These are phyloP conservation scores for Microctonus hyperodae DNA, from an alignment of 2,888 invertebrate species.

Conservation along the genomic window DNA sequence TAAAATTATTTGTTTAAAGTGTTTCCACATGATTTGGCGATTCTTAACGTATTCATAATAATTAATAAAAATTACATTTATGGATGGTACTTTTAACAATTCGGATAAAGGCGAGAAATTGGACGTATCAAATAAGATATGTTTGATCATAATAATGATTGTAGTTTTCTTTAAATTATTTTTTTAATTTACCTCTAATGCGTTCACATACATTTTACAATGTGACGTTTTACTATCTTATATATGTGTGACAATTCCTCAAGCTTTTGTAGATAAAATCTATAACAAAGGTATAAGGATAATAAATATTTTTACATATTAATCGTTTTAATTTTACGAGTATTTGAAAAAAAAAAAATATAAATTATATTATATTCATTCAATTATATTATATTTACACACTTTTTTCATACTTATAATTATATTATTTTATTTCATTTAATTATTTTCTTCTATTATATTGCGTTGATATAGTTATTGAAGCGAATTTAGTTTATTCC, in stretches of 20 bases:
- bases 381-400: background rate
- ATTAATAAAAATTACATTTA: background rate
- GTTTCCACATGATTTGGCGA: too few relatives aligned
- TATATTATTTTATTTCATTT: background rate
- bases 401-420: background rate
- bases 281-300: background rate
- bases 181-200: background rate
- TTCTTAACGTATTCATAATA: background rate
- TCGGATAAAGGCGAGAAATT: background rate
- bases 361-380: too few relatives aligned
- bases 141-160: background rate
- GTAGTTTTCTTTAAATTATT: background rate
- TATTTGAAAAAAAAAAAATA: background rate
- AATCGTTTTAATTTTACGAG: background rate
- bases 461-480: background rate
- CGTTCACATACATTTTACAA: background rate
- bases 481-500: too few relatives aligned
- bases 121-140: constrained; percentile 6
- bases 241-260: background rate
- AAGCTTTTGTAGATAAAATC: background rate
- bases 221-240: background rate
- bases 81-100: background rate
- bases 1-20: too few relatives aligned
- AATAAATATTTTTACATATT: background rate
- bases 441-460: background rate